Conservation (phyloP, 2,113 vertebrate genomes). For the Corapipo altera region DNA sequence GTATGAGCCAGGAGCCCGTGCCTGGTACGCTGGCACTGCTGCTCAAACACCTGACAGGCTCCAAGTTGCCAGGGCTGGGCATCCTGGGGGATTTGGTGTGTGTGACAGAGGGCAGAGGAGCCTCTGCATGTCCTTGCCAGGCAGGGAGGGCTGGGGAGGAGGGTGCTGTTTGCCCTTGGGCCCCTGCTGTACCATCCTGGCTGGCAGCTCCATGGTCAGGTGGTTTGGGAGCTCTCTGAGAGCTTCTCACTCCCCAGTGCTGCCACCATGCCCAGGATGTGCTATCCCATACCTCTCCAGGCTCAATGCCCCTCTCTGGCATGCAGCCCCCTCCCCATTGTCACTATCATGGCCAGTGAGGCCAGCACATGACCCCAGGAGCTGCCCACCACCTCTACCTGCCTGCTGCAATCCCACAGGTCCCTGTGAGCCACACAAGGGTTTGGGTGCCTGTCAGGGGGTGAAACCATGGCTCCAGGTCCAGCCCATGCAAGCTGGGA, state of each 20-base stretch:
- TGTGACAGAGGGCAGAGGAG: background rate
- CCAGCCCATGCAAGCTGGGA: background rate
- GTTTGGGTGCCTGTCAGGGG: background rate
- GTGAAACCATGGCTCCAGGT: background rate
- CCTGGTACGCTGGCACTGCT: rapidly evolving
- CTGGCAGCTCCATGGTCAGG: background rate
- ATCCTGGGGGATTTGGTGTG: background rate
- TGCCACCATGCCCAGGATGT: background rate
- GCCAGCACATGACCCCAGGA: background rate
- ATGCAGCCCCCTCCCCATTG: background rate
- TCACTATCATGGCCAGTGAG: background rate
- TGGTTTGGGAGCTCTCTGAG: background rate
- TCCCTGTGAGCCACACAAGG: background rate
- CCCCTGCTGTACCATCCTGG: background rate
- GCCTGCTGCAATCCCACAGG: background rate
- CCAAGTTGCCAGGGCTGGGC: background rate
- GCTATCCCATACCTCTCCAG: rapidly evolving
- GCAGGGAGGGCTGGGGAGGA: background rate
- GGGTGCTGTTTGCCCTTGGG: background rate
- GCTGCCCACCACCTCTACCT: background rate
- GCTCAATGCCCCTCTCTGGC: background rate
- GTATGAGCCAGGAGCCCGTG: rapidly evolving
- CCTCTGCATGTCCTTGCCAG: background rate
- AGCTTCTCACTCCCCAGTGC: background rate
- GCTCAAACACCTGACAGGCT: background rate